Base-by-base conservation (phyloP, 1,140 invertebrate species). In the Drosophila paulistorum region DNA sequence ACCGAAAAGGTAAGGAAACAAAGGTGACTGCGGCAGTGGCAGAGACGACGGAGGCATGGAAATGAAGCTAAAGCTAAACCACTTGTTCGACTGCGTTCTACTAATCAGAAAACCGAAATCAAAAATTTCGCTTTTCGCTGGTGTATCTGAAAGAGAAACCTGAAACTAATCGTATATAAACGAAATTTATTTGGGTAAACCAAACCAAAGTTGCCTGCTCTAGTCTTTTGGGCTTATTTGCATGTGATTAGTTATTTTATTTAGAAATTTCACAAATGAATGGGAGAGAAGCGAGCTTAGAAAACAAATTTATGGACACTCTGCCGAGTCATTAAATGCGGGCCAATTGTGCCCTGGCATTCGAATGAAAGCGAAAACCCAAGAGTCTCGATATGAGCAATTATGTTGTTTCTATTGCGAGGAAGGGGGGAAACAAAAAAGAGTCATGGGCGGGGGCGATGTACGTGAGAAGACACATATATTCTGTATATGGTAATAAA, bases 81-180 rank as follows among this genome's bases (percentile, higher is more conserved):
- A 68, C 60, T 68, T 68, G 68, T 70, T 71, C 30, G 61, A 78
- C 60, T 79, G 71, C 63, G 83, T 87, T 87, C 83, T 87, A 87
- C 84, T 87, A 87, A 89, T 83, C 83, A 89, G 79, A 78, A 80
- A 87, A 79, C 80, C 69, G 66, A 83, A 86, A 86, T 86, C 82
- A 89, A 89, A 30, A 77, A 87, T 87, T 89, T 87, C 84, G 84
- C 84, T 87, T 89, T 87, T 87, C 77, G 79, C 48, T 72, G 69
- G 65, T 30, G 30, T 51, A 77, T 69, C 68, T 74, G 81, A 87
- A 87, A 87, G 84, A 87, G 84, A 87, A 87, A 87, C 86, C 74
- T 77, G 84, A 82, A 68, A 89, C 84, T 83, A 87, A 87, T 87
- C 84, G 83, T 76, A 77, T 70, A 77, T 74, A 78, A 74, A 84